Evolutionary conservation across 2,797 vertebrate species (phyloP).

Genomic region (Pangasius macronema): DNA sequence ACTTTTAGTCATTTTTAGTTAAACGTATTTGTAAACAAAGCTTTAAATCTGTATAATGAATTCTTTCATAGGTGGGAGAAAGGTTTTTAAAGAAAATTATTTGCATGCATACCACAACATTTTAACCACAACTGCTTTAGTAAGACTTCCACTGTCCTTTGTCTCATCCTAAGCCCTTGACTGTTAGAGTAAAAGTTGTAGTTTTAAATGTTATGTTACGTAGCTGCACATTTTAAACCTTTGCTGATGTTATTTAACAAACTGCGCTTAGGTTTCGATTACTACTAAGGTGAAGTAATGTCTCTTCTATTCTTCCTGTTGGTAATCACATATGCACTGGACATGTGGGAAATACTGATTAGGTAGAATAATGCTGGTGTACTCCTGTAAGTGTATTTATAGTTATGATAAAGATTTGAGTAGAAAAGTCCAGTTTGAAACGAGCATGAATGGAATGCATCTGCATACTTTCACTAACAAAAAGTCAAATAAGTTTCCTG

Average conservation of each 20-base stretch:
- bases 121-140: background rate
- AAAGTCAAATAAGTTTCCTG: background rate
- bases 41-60: background rate
- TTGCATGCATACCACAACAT: background rate
- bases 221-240: background rate
- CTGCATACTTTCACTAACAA: too few species aligned
- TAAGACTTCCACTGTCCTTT: background rate
- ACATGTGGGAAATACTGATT: background rate
- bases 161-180: background rate
- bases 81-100: background rate
- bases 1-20: background rate
- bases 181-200: background rate
- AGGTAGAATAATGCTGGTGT: too few species aligned
- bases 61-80: background rate
- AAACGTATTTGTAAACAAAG: background rate
- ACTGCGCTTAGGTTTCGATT: background rate
- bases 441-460: background rate
- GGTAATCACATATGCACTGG: too few species aligned
- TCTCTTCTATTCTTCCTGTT: background rate
- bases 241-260: background rate
- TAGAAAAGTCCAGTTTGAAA: background rate
- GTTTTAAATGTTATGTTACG: background rate
- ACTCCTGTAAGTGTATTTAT: background rate
- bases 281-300: background rate
- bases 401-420: background rate